Conservation (phyloP, 2,888 invertebrate species). For the Ichneumon xanthorius region DNA sequence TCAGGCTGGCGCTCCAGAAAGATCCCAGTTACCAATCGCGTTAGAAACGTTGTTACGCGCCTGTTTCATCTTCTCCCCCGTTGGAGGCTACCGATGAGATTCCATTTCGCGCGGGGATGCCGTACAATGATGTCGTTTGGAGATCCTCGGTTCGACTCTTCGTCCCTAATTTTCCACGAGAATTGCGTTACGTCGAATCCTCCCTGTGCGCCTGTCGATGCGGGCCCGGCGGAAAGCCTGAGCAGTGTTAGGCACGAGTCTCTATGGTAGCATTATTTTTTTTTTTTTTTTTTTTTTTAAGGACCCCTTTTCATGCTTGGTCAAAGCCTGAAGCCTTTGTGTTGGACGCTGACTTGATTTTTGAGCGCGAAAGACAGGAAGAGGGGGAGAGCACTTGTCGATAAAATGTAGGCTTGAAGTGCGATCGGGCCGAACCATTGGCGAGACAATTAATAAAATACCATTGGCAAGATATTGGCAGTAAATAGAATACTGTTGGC, state of each 20-base stretch:
- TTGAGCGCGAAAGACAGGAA: too few relatives aligned
- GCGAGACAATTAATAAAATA: too few relatives aligned
- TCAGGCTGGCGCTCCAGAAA: slow-evolving; percentile 70
- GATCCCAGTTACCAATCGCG: slow-evolving; percentile 77
- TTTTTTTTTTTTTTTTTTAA: slow-evolving; percentile 57
- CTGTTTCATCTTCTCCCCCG: slow-evolving; percentile 74
- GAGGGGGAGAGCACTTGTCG: too few relatives aligned
- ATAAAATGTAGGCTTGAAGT: too few relatives aligned
- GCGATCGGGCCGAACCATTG: too few relatives aligned
- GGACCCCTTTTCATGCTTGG: slow-evolving; percentile 31
- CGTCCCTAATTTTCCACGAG: slow-evolving; percentile 75
- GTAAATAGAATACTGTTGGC: too few relatives aligned
- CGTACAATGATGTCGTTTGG: slow-evolving; percentile 53
- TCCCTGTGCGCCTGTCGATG: slow-evolving; percentile 66
- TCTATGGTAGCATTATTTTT: slow-evolving; percentile 37
- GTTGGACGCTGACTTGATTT: not conserved
- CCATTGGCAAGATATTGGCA: too few relatives aligned
- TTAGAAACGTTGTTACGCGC: slow-evolving; percentile 77
- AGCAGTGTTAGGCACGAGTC: slow-evolving; percentile 36
- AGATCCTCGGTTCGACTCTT: slow-evolving; percentile 40
- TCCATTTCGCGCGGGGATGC: slow-evolving; percentile 53
- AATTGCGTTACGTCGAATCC: slow-evolving; percentile 75
- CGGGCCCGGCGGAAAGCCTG: slow-evolving; percentile 10
- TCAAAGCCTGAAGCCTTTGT: slow-evolving; percentile 48
- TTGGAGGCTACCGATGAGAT: slow-evolving; percentile 68